Conservation (phyloP, 1,140 invertebrate genomes). For the Lepidurus packardi region DNA sequence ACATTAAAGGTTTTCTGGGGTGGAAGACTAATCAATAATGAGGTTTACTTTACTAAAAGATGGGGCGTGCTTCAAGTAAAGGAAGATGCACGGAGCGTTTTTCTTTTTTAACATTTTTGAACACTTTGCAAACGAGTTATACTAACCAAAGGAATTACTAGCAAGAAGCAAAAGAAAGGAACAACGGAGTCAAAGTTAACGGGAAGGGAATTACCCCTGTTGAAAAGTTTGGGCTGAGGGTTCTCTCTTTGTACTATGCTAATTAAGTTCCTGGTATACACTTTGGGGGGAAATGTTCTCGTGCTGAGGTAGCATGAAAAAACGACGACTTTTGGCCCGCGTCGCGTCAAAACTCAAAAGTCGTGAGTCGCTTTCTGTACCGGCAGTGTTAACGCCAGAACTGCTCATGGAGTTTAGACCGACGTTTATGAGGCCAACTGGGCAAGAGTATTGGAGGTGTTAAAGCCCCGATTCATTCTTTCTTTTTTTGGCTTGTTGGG, state of each 20-base stretch:
- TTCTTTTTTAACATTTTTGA: neutral
- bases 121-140: neutral
- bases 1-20: conserved; percentile 2
- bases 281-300: neutral
- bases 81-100: neutral
- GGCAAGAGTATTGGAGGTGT: neutral
- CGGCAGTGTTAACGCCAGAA: neutral
- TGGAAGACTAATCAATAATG: conserved; percentile 10
- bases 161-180: neutral
- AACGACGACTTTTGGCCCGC: too few species aligned
- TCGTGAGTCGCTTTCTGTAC: neutral
- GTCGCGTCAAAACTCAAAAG: neutral
- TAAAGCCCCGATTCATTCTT: neutral
- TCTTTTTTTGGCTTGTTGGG: neutral
- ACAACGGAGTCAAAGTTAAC: neutral
- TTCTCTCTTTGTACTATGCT: neutral
- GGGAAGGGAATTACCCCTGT: neutral
- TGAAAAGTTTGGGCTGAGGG: neutral
- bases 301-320: too few species aligned
- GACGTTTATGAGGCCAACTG: neutral
- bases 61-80: neutral
- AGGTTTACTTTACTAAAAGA: neutral
- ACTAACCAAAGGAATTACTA: neutral
- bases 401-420: neutral
- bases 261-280: neutral